These are phyloP conservation scores for Hippoglossus stenolepis DNA, from an alignment of 2,113 vertebrate genomes.

Conservation along the genomic window DNA sequence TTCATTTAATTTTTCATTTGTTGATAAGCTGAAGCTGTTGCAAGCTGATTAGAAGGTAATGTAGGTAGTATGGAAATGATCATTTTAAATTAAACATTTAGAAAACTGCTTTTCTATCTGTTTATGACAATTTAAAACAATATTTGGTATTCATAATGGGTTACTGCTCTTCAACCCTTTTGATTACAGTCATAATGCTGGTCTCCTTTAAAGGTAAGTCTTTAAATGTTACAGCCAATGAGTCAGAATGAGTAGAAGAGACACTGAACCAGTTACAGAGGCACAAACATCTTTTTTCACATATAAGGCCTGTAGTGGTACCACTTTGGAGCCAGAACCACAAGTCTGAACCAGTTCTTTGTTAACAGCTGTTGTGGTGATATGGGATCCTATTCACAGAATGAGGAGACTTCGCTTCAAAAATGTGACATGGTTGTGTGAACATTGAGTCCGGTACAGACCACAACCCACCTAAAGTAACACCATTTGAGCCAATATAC, in stretches of 20 bases:
- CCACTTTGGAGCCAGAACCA: not conserved
- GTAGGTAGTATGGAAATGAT: not conserved
- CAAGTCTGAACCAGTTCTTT: not conserved
- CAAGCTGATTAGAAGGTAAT: not conserved
- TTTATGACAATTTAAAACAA: conserved; percentile 2
- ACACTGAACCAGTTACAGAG: not conserved
- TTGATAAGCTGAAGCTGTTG: not conserved
- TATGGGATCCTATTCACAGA: too few species aligned
- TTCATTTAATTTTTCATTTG: conserved; percentile 12
- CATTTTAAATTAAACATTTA: conserved; percentile 22
- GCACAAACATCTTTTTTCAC: not conserved
- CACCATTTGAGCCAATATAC: not conserved
- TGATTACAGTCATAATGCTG: not conserved
- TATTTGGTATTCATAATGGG: not conserved
- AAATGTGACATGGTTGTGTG: not conserved
- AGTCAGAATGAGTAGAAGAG: too few species aligned
- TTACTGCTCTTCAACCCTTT: not conserved
- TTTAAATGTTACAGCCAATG: too few species aligned
- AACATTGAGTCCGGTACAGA: not conserved
- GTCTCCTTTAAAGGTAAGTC: too few species aligned
- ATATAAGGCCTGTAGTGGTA: too few species aligned
- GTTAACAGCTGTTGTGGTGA: too few species aligned
- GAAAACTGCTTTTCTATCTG: not conserved
- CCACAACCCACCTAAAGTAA: not conserved
- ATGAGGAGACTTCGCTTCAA: too few species aligned